phyloP scores from a whole-genome alignment of 2,113 vertebrate species.

The Cranoglanis bouderius region DNA sequence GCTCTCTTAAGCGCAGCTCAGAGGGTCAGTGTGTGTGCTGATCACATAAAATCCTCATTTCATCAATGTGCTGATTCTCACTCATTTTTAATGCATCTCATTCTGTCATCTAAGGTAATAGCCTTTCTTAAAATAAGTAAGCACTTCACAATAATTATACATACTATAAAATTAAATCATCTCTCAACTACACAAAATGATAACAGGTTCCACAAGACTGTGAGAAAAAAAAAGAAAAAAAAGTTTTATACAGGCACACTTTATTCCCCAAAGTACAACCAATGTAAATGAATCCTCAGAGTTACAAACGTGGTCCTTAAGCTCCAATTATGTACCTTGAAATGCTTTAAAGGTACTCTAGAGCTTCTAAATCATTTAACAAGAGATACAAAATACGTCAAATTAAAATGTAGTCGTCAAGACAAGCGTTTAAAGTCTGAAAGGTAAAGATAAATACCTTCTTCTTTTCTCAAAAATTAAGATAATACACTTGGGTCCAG shows the following conservation, averaged over 20 bases:
- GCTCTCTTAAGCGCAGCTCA: neutral
- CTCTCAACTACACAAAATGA: neutral
- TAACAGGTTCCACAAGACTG: neutral
- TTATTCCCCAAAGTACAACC: neutral
- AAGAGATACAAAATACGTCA: neutral
- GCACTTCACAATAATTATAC: neutral
- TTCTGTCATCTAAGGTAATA: neutral
- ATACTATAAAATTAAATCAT: neutral
- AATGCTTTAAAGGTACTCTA: neutral
- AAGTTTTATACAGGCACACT: neutral
- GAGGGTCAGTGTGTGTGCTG: conserved; percentile 29
- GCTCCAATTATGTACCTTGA: neutral
- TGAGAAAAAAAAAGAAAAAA: neutral
- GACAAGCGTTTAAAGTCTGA: neutral
- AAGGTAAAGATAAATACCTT: neutral
- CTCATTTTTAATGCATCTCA: neutral
- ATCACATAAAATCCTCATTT: conserved; percentile 10
- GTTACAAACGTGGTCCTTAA: neutral
- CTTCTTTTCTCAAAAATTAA: neutral
- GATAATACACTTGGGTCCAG: neutral
- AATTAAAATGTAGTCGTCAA: neutral
- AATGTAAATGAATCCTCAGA: neutral
- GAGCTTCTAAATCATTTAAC: neutral
- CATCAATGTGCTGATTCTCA: neutral
- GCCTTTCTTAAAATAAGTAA: neutral